Evolutionary conservation across 2,113 vertebrate species (phyloP), one percentile per base, ranked within the genome.

Genomic region (Fulmarus glacialis): DNA sequence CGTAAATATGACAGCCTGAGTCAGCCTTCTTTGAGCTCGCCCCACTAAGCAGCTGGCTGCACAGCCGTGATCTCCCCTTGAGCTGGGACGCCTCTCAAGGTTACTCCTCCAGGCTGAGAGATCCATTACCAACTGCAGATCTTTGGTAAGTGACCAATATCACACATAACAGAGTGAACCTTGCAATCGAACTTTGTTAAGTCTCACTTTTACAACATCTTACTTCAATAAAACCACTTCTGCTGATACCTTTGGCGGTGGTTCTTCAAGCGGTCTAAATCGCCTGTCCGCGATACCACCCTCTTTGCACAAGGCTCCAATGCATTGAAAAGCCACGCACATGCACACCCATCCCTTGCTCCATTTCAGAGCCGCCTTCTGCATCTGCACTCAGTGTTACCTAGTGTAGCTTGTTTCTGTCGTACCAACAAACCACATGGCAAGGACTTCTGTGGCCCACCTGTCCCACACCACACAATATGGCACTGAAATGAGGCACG

Each of bases 201-300:
- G n/a, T 34, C 30, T 86, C 55, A 53, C 18, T 83, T 75, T 55
- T 26, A 64, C 21, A 71, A 27, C 13, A 55, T 15, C n/a, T 80
- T 40, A 45, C 52, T 72, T 89, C 34, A 73, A 12, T 56, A 73
- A 89, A 89, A 38, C 7, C 19, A 32, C 11, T 55, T 80, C 14
- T 82, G 42, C 78, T 15, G 8, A 36, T 26, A 47, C 9, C 8
- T 82, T 75, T 50, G 40, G n/a, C 1, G 2, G 38, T n/a, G 32
- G 23, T 72, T 80, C 38, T 87, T 73, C 77, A 55, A 55, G 58
- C 0, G 2, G 1, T 26, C 14, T 38, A 21, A 90, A 59, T 18
- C 3, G 0, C 43, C 47, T 1, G 0, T 26, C 52, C 5, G 5
- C 0, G 0, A 50, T 15, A 50, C 2, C 19, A 55, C 14, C 7